phyloP scores from a whole-genome alignment of 1,140 invertebrate species.

The Drosophila albomicans region DNA sequence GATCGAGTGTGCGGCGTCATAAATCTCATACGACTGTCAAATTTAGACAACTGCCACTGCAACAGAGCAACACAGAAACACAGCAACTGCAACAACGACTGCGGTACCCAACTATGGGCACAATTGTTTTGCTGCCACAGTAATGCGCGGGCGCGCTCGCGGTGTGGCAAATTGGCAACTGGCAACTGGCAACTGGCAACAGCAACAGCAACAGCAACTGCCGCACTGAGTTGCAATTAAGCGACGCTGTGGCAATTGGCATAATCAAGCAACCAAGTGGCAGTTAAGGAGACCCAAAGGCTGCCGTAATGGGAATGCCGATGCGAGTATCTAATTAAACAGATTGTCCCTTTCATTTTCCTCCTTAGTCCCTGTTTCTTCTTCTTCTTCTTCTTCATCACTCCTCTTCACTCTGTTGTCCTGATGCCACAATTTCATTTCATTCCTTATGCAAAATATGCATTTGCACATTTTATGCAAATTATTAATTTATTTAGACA shows the following conservation, averaged over 20 bases:
- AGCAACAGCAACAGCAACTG: constrained; percentile 11
- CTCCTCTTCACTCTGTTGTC: neutral
- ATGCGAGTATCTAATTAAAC: constrained; percentile 20
- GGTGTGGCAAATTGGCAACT: neutral
- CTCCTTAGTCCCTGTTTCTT: neutral
- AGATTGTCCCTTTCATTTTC: constrained; percentile 1
- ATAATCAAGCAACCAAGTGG: constrained; percentile 36
- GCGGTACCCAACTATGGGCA: constrained; percentile 50
- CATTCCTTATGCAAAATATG: too few relatives aligned
- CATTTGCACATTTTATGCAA: too few relatives aligned
- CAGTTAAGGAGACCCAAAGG: constrained; percentile 15
- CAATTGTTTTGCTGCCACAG: constrained; percentile 23
- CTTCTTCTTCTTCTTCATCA: too few relatives aligned
- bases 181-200: neutral
- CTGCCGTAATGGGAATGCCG: constrained; percentile 18
- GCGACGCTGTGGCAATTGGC: constrained; percentile 40
- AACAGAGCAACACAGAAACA: constrained; percentile 20
- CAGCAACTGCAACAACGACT: constrained; percentile 49
- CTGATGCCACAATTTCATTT: neutral
- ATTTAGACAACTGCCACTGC: constrained; percentile 73
- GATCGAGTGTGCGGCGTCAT: constrained; percentile 80
- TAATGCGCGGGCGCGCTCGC: neutral
- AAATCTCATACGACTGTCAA: constrained; percentile 82
- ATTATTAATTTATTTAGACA: too few relatives aligned
- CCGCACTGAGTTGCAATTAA: constrained; percentile 50